Conservation (phyloP, 2,888 invertebrate species). For the Deilephila elpenor region DNA sequence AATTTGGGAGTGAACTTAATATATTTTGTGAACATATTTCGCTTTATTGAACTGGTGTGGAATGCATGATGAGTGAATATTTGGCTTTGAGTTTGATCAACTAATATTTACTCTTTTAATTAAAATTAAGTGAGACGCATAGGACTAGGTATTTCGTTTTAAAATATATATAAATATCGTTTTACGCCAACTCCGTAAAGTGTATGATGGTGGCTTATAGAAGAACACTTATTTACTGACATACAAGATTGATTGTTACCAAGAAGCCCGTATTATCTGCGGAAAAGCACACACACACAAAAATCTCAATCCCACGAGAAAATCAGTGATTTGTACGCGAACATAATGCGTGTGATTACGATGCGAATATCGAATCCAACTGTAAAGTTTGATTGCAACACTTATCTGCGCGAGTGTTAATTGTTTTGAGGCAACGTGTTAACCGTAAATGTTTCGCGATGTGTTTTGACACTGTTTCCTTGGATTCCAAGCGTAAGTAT, state of each 20-base stretch:
- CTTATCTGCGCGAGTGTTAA: not conserved
- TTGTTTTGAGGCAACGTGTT: not conserved
- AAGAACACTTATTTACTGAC: not conserved
- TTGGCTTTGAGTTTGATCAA: no score
- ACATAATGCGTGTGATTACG: not conserved
- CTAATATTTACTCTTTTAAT: no score
- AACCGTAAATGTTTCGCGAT: not conserved
- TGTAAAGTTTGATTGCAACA: slow-evolving; percentile 11
- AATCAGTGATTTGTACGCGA: not conserved
- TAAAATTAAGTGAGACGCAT: no score
- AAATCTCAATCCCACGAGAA: slow-evolving; percentile 3
- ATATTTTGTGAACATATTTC: no score
- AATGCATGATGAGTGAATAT: no score
- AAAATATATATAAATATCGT: no score
- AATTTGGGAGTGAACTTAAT: no score
- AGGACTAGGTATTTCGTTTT: no score
- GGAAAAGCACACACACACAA: not conserved
- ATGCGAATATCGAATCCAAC: not conserved
- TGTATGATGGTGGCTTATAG: no score
- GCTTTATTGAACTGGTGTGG: no score
- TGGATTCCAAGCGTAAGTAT: not conserved
- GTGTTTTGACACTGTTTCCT: not conserved
- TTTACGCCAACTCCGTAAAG: no score
- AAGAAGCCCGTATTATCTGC: not conserved
- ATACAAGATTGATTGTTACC: not conserved